phyloP scores from a whole-genome alignment of 2,113 vertebrate species.

The Aythya baeri region DNA sequence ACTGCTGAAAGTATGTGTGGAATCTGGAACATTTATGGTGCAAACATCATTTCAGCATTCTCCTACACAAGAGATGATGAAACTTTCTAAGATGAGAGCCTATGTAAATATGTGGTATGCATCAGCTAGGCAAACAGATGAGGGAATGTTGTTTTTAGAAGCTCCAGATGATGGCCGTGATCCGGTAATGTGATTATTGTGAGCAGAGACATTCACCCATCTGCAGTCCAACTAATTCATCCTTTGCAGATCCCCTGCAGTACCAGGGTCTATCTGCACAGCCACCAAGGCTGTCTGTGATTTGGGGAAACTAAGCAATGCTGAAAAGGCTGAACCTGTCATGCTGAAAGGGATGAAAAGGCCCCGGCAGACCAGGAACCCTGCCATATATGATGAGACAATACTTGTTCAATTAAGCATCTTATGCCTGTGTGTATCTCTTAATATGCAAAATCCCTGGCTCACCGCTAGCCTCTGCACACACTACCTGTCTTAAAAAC shows the following conservation, averaged over 20 bases:
- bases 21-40: conserved; percentile 50
- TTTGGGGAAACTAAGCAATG: conserved; percentile 4
- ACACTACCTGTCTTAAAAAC: background rate
- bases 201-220: background rate
- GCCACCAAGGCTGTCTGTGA: background rate
- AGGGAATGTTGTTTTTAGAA: conserved; percentile 55
- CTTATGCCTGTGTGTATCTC: conserved; percentile 64
- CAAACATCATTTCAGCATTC: conserved; percentile 64
- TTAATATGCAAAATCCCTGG: conserved; percentile 60
- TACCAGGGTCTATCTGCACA: background rate
- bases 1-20: conserved; percentile 16
- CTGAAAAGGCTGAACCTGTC: background rate
- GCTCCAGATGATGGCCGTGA: conserved; percentile 36
- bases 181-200: conserved; percentile 15
- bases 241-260: background rate
- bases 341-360: background rate
- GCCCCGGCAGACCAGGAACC: background rate
- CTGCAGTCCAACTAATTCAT: background rate
- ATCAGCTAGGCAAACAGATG: conserved; percentile 54
- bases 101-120: conserved; percentile 50
- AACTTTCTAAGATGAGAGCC: conserved; percentile 49
- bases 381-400: conserved; percentile 35
- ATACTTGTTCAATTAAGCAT: conserved; percentile 50
- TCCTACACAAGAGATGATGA: conserved; percentile 68
- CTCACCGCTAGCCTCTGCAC: conserved; percentile 61